phyloP scores from a whole-genome alignment of 2,888 invertebrate genomes.

The Andrena dorsata region DNA sequence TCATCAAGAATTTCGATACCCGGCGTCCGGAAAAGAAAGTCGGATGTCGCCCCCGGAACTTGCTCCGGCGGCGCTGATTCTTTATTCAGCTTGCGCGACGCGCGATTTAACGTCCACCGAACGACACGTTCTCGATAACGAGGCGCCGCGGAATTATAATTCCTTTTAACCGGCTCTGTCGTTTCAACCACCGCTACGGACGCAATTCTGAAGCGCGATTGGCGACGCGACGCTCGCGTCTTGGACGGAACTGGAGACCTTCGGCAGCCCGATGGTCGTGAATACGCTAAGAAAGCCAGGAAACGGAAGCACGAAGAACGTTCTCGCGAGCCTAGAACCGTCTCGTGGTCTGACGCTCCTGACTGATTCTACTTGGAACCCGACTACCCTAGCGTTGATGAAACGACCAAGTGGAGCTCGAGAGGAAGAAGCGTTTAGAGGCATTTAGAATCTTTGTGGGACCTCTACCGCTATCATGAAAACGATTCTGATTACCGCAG shows the following conservation, averaged over 20 bases:
- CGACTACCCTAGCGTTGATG: no score
- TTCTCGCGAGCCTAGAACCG: no score
- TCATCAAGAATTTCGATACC: conserved; percentile 62
- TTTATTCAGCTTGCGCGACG: conserved; percentile 45
- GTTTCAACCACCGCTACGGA: neutral
- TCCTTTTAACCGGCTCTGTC: neutral
- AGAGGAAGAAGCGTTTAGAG: neutral
- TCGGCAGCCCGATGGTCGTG: neutral
- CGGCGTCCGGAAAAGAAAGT: conserved; percentile 63
- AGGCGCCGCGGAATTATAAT: conserved; percentile 8
- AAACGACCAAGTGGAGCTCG: no score
- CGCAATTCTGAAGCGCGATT: neutral
- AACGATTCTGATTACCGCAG: neutral
- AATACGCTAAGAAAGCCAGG: no score
- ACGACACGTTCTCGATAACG: conserved; percentile 34
- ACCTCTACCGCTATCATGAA: neutral
- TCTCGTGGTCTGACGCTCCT: no score
- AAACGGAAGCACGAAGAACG: no score
- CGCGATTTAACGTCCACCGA: conserved; percentile 41
- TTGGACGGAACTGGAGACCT: conserved; percentile 43
- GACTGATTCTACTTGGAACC: no score
- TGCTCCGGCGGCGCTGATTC: conserved; percentile 42
- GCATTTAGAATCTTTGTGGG: neutral
- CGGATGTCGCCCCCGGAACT: conserved; percentile 57
- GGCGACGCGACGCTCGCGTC: conserved; percentile 14